Conservation (phyloP, 2,888 invertebrate species). For the Hartigia nigra region DNA sequence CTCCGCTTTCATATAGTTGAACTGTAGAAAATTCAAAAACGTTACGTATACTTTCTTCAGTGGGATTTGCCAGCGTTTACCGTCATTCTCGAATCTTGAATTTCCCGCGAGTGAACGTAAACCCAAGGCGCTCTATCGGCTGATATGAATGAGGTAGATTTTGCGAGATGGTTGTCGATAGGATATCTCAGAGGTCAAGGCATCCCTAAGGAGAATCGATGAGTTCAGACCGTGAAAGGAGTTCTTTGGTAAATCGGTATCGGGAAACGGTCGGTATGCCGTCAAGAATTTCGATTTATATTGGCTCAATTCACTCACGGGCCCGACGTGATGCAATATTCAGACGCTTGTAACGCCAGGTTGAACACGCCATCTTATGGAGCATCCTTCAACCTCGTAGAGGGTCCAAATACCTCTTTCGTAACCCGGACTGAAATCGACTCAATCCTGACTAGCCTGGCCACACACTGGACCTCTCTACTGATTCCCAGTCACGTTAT, state of each 20-base stretch:
- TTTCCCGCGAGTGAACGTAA: background rate
- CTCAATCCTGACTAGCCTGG: background rate
- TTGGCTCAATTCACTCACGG: slow-evolving; percentile 5
- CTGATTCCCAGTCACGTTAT: background rate
- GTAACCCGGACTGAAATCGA: background rate
- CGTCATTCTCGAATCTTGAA: background rate
- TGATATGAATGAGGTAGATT: background rate
- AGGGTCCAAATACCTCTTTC: background rate
- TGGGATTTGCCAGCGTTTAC: background rate
- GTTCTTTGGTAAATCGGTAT: background rate
- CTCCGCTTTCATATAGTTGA: background rate
- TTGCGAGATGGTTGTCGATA: background rate
- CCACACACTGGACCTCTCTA: background rate
- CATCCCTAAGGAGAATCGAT: background rate
- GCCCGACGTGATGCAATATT: slow-evolving; percentile 9
- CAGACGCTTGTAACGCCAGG: background rate
- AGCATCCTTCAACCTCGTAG: background rate
- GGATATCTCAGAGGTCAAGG: background rate
- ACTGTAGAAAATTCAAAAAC: background rate
- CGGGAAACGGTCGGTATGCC: background rate
- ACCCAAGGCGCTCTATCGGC: background rate
- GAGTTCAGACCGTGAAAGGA: background rate
- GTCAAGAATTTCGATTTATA: background rate
- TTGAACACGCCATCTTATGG: background rate
- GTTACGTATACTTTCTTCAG: background rate